A percentile compares a stretch with the other conserved stretches of the same genome.
Conservation (phyloP, 2,888 invertebrate species). For the Elmis aenea region DNA sequence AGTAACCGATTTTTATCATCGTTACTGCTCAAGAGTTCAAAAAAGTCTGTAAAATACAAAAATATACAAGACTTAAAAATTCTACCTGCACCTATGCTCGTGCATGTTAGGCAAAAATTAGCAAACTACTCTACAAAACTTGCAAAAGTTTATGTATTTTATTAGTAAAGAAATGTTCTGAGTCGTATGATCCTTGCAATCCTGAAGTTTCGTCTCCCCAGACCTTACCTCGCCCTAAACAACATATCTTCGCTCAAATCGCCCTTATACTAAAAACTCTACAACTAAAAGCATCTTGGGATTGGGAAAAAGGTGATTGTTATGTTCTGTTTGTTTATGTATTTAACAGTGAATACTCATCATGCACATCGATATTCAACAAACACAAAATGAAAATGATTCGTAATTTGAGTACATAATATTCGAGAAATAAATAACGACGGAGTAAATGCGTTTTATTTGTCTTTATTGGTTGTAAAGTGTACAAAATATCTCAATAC, state of each 20-base stretch:
- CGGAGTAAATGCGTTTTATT: too few relatives aligned
- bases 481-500: too few relatives aligned
- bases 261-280: conserved; percentile 1
- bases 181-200: too few relatives aligned
- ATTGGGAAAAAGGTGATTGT: conserved; percentile 14
- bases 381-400: conserved; percentile 30
- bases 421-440: too few relatives aligned
- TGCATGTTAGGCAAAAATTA: conserved; percentile 9
- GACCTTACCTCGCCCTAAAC: conserved; percentile 4
- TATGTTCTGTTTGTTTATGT: conserved; percentile 12
- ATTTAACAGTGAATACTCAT: conserved; percentile 10
- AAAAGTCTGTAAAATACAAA: conserved; percentile 1
- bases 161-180: too few relatives aligned
- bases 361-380: conserved; percentile 30
- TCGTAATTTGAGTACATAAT: too few relatives aligned
- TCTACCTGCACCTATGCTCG: conserved; percentile 7
- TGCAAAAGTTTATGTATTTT: too few relatives aligned
- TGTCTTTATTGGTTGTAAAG: too few relatives aligned
- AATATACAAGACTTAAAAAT: not conserved
- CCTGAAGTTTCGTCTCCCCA: too few relatives aligned
- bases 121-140: too few relatives aligned
- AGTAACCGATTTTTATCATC: too few relatives aligned
- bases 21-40: not conserved
- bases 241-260: not conserved
- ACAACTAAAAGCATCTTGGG: conserved; percentile 6